A percentile compares a stretch with the other conserved stretches of the same genome.
Conservation (phyloP, 2,888 invertebrate species). For the Incurvaria masculella region DNA sequence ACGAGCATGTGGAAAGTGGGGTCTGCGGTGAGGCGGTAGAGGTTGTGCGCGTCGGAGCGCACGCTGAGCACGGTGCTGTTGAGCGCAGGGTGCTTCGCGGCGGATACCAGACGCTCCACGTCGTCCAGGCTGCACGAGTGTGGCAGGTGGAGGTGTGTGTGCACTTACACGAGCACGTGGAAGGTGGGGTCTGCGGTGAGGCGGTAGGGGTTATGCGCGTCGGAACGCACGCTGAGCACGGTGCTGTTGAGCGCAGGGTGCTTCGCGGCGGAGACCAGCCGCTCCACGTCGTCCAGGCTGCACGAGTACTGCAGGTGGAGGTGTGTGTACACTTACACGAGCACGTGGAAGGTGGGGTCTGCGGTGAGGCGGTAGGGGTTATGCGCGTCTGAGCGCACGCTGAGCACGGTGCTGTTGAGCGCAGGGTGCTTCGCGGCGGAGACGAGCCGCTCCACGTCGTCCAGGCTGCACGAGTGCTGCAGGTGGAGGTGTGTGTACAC, state of each 20-base stretch:
- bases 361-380: conserved; percentile 60
- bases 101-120: conserved; percentile 55
- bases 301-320: conserved; percentile 73
- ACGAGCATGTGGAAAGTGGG: conserved; percentile 66
- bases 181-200: conserved; percentile 70
- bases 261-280: conserved; percentile 52
- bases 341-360: conserved; percentile 69
- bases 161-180: conserved; percentile 65
- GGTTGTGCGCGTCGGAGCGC: conserved; percentile 64
- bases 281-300: conserved; percentile 57
- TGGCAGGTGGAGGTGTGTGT: conserved; percentile 75
- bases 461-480: conserved; percentile 63
- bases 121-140: conserved; percentile 62
- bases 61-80: conserved; percentile 61
- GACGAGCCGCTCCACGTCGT: conserved; percentile 60
- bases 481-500: conserved; percentile 70
- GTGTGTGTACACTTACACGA: conserved; percentile 65
- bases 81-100: conserved; percentile 50
- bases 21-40: conserved; percentile 64
- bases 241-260: conserved; percentile 49
- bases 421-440: conserved; percentile 49
- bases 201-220: conserved; percentile 62
- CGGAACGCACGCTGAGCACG: conserved; percentile 66
- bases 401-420: conserved; percentile 56
- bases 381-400: conserved; percentile 67